Conservation (phyloP, 2,888 invertebrate genomes). For the Scaptomyza polygonia region DNA sequence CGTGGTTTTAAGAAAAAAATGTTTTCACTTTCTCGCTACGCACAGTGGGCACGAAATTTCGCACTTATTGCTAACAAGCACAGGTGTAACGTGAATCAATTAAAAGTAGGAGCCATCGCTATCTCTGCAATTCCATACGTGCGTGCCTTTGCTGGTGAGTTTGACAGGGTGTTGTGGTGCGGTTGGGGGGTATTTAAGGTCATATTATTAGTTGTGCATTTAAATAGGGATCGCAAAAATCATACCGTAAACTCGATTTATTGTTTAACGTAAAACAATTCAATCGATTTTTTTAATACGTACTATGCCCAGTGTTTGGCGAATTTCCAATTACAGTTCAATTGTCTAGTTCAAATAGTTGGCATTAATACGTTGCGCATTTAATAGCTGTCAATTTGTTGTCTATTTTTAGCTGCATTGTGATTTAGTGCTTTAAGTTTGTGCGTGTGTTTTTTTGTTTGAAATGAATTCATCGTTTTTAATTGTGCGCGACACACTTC, state of each 20-base stretch:
- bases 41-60: conserved; percentile 66
- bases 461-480: conserved; percentile 66
- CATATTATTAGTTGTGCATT: conserved; percentile 4
- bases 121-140: conserved; percentile 37
- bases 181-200: conserved; percentile 15
- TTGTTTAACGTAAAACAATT: conserved; percentile 18
- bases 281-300: conserved; percentile 55
- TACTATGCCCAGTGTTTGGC: conserved; percentile 43
- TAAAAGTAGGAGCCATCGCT: conserved; percentile 34
- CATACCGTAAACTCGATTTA: conserved; percentile 31
- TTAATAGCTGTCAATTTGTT: conserved; percentile 33
- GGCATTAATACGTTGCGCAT: conserved; percentile 45
- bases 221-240: conserved; percentile 9
- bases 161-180: background rate
- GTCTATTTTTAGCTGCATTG: conserved; percentile 43
- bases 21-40: conserved; percentile 77
- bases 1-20: conserved; percentile 63
- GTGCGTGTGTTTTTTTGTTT: conserved; percentile 14
- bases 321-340: conserved; percentile 63
- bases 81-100: conserved; percentile 40
- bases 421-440: conserved; percentile 41
- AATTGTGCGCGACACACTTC: conserved; percentile 74
- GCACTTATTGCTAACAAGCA: conserved; percentile 47
- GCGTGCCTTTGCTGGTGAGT: conserved; percentile 66
- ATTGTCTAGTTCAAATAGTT: conserved; percentile 72